These are phyloP conservation scores for Halictus ligatus DNA, from an alignment of 2,888 invertebrate genomes.

Conservation along the genomic window DNA sequence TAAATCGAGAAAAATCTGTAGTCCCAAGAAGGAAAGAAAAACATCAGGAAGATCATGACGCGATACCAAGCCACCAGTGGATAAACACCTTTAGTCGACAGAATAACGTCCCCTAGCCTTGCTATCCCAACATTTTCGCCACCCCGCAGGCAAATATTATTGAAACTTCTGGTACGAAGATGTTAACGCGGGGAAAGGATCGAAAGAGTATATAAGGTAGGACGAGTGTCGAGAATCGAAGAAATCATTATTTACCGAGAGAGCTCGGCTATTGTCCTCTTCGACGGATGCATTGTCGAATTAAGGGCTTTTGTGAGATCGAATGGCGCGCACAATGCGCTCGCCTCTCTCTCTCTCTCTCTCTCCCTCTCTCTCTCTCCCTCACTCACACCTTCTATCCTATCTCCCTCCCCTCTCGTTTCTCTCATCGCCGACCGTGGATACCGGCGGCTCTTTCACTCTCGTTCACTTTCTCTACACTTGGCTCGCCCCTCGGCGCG, in stretches of 20 bases:
- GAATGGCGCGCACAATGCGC: conserved; percentile 66
- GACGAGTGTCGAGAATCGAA: conserved; percentile 62
- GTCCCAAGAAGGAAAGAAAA: neutral
- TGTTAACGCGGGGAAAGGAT: conserved; percentile 26
- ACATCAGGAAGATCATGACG: neutral
- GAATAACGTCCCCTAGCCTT: neutral
- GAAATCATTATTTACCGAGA: conserved; percentile 71
- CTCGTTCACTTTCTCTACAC: conserved; percentile 8
- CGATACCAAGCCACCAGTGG: neutral
- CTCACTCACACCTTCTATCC: conserved; percentile 23
- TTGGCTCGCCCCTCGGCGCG: conserved; percentile 29
- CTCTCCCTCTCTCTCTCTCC: conserved; percentile 28
- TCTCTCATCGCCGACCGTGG: neutral
- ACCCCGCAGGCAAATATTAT: conserved; percentile 51
- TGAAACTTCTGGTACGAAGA: conserved; percentile 28
- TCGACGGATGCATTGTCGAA: conserved; percentile 72
- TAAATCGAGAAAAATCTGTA: neutral
- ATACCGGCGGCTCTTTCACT: conserved; percentile 12
- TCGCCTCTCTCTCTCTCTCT: conserved; percentile 27
- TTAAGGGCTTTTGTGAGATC: conserved; percentile 75
- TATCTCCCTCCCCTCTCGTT: neutral
- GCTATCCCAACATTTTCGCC: neutral
- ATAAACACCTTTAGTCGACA: neutral
- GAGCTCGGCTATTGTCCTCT: conserved; percentile 65
- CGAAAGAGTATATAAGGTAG: conserved; percentile 30